phyloP scores from a whole-genome alignment of 2,888 invertebrate species.

The Stenichneumon culpator region DNA sequence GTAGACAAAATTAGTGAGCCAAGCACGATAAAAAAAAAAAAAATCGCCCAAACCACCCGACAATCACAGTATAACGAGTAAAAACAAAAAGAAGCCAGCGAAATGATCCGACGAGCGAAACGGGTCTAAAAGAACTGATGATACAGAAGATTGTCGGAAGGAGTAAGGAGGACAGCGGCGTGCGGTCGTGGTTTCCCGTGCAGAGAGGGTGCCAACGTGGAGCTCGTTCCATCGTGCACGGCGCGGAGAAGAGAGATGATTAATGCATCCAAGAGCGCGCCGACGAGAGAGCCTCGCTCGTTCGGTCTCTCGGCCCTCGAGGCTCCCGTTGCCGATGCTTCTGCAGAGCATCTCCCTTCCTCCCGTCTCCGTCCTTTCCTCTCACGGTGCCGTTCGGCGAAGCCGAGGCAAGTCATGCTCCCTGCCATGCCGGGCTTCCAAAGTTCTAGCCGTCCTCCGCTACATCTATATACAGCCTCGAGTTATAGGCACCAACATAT shows the following conservation, averaged over 20 bases:
- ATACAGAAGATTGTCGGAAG: not conserved
- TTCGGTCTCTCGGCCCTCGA: conserved; percentile 38
- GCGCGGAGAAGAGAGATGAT: conserved; percentile 73
- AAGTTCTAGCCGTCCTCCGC: conserved; percentile 43
- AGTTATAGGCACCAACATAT: too few relatives aligned
- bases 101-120: conserved; percentile 24
- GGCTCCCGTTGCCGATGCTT: conserved; percentile 36
- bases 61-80: conserved; percentile 28
- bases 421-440: conserved; percentile 22
- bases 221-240: conserved; percentile 44
- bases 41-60: not conserved
- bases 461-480: conserved; percentile 3
- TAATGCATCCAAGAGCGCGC: conserved; percentile 79
- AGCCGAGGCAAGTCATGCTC: conserved; percentile 51
- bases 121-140: conserved; percentile 31
- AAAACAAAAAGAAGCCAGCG: not conserved
- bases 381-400: conserved; percentile 7
- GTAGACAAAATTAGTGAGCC: not conserved
- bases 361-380: not conserved
- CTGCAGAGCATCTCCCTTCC: not conserved
- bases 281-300: conserved; percentile 61
- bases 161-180: conserved; percentile 13
- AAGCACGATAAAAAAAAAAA: not conserved
- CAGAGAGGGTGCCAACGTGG: conserved; percentile 38
- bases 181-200: conserved; percentile 19